Base-by-base conservation (phyloP, 1,140 invertebrate genomes). In the Hypothenemus hampei region DNA sequence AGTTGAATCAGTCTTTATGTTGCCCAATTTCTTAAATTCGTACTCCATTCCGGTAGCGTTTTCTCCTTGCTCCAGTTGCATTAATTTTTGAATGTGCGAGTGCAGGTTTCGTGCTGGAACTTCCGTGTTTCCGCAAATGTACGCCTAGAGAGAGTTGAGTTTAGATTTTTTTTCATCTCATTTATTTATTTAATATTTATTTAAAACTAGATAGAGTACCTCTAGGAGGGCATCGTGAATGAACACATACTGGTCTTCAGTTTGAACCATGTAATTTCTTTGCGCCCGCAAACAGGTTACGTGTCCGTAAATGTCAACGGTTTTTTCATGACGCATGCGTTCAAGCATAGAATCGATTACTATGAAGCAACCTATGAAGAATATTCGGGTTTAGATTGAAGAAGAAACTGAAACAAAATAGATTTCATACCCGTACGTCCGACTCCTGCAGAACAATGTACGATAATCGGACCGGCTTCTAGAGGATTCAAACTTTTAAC, bases 211-310 rank as follows among this genome's bases (percentile, higher is more conserved):
- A 43, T n/a, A 23, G 20, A 0, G 19, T 52, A 95, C 95, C 73
- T 99, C 97, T 6, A 98, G 75, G 2, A 97, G 79, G 5, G 94
- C 86, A 70, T 99, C 97, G 70, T 99, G 95, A 59, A 99, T 98
- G 75, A 99, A 99, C 49, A 99, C 94, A 72, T 99, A 99, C 72
- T 99, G 97, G 72, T 99, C 97, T 72, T 99, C 97, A 0, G 97
- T 99, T 75, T 99, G 92, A 23, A 90, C 84, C 93, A 97, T 97
- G 70, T 97, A 97, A 69, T 96, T 96, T 44, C 97, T 81, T 72
- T 99, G 97, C 8, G 95, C 91, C 50, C 97, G 81, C 16, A 99
- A 76, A 68, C 93, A 96, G 3, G 95, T 99, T 3, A 99, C 96
- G 75, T 98, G 95, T 3, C 96, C 97, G 69, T 98, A 99, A 52